Base-by-base conservation (phyloP, 2,797 vertebrate genomes). In the Myripristis jacobus region DNA sequence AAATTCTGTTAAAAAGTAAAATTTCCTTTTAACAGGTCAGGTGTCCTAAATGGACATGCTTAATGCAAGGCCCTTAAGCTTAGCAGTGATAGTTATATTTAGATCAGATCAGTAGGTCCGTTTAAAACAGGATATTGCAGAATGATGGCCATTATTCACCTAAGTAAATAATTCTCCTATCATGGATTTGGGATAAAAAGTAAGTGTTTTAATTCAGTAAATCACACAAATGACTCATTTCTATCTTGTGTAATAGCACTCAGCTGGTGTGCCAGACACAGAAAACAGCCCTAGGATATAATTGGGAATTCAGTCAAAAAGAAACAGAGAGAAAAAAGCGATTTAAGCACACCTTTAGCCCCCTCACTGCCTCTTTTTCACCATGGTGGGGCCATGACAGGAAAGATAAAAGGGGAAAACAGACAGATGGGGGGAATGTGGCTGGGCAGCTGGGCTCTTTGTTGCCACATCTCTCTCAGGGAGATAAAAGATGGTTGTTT, bases 401-500 rank as follows among this genome's bases (percentile, higher is more conserved):
- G 75, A 76, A 89, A 91, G 91, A 92, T 92, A 90, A 92, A 92
- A 91, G 84, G 47, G 80, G 80, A 62, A 79, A 89, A 86, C 74
- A 77, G 82, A 88, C 75, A 73, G 79, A 79, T 75, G 66, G 61
- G 58, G 77, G 75, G 66, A 69, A 46, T 66, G 73, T 66, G 73
- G 80, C 75, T 56, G 50, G 73, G 84, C 92, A 91, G 89, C 91
- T 91, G 91, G 80, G 82, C 85, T 87, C 91, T 92, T 93, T 93
- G 92, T 93, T 92, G 84, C 88, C 59, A 47, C 55, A 79, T 87
- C 87, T 88, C 82, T 84, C 83, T 84, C 83, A 66, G 66, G 66
- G 82, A 92, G 92, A 93, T 93, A 90, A 92, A 93, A 92, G 91
- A 85, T 84, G 85, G 61, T 87, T 90, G 90, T 92, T 92, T 89